Evolutionary conservation across 1,140 invertebrate genomes (phyloP), one percentile per base, ranked within the genome.

Genomic region (Nasonia giraulti): DNA sequence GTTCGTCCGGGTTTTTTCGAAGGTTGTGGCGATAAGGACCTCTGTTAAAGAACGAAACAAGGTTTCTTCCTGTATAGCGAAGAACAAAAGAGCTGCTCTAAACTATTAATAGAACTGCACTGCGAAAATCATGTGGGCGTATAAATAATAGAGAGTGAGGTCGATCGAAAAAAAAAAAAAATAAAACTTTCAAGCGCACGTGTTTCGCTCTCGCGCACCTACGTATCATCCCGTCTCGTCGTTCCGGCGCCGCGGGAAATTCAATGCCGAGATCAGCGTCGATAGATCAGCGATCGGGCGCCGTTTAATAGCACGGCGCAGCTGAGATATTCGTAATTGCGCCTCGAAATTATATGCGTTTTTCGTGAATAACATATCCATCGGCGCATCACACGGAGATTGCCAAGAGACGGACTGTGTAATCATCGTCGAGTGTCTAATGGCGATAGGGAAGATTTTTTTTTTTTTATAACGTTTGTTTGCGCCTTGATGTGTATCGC

Each of bases 201-300:
- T 44, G 40, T 44, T 44, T 44, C 8, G 40, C 20, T n/a, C 37
- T 62, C 50, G 33, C 17, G 50, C 17, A 40, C 17, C 33, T 6
- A 40, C 17, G 6, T 31, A 37, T 74, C 20, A 20, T n/a, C 37
- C 11, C 47, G 47, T 62, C 68, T 76, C 82, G 82, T 84, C 82
- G 76, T 23, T 55, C 77, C 44, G 69, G 77, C 69, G 77, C 83
- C 83, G 62, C 83, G 62, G 69, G 83, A 80, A 80, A 80, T 55
- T 75, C 69, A 75, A 84, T 84, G 68, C 81, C 81, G 20, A 8
- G 2, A 27, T 50, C 23, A 31, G 11, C 62, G 74, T 68, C 62
- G 74, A 77, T 77, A 68, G 82, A 83, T 68, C 55, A 23, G 17
- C 62, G 74, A 83, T 75, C 73, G 31, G 40, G 27, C 10, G 33